A percentile compares a stretch with the other conserved stretches of the same genome.
Conservation (phyloP, 2,888 invertebrate genomes). For the Eupsilia transversa region DNA sequence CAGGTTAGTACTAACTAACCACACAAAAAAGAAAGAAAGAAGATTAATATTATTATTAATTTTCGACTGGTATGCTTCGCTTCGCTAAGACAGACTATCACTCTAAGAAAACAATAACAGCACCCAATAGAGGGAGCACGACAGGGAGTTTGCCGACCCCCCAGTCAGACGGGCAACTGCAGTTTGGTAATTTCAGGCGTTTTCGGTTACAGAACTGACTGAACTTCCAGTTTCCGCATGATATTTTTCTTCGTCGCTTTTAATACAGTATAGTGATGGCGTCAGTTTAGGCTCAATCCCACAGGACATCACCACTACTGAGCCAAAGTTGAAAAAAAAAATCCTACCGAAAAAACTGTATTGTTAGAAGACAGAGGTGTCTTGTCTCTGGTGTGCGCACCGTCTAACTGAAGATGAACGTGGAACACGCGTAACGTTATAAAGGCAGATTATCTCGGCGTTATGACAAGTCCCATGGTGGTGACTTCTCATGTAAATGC, state of each 20-base stretch:
- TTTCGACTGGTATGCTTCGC: background rate
- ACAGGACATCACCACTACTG: background rate
- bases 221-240: too few species aligned
- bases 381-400: slow-evolving; percentile 10
- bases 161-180: background rate
- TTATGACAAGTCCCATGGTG: slow-evolving; percentile 58
- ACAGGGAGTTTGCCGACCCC: background rate
- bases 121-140: background rate
- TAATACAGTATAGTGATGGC: background rate
- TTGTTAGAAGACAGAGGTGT: too few species aligned
- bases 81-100: background rate
- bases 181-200: background rate
- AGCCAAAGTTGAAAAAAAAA: background rate
- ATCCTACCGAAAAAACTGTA: background rate
- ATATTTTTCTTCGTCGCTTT: background rate
- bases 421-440: slow-evolving; percentile 22
- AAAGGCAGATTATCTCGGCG: slow-evolving; percentile 50
- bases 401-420: slow-evolving; percentile 17
- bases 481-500: slow-evolving; percentile 58
- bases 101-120: background rate
- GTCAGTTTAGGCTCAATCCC: background rate
- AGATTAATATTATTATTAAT: too few species aligned
- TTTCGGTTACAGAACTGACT: background rate
- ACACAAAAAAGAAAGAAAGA: too few species aligned
- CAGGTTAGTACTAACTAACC: too few species aligned